Evolutionary conservation across 2,888 invertebrate genomes (phyloP), one percentile per base, ranked within the genome.

Genomic region (Urechis unicinctus): DNA sequence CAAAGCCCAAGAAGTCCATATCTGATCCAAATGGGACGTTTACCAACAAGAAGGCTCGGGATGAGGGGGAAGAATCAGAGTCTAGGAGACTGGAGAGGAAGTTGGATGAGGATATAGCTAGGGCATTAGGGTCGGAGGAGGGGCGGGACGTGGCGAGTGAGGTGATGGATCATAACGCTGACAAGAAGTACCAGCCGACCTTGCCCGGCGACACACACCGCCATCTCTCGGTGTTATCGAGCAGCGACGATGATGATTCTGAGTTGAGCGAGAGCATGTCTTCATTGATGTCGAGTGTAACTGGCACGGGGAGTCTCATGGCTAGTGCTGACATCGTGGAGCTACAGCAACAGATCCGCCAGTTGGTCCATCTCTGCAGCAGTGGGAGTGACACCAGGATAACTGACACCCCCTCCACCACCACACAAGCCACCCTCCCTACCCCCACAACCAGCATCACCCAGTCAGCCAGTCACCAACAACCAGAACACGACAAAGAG

Each of bases 31-130:
- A n/a, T n/a, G n/a, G n/a, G n/a, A 6, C 21, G 17, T 17, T 21
- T 45, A 21, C 22, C 45, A 9, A 17, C 6, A 45, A 9, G 6
- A 6, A n/a, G n/a, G 41, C 31, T 42, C 36, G 41, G n/a, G 50
- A 47, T 26, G 30, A 46, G 28, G 5, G 22, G 5, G n/a, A 24
- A 1, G n/a, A 46, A 30, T 5, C 47, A 53, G 31, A 21, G 3
- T 4, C 21, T 24, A n/a, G 22, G n/a, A 21, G 52, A 17, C 42
- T 56, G 47, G 61, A 63, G 46, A 65, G 60, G 60, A 67, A 70
- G 42, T 62, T 75, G 17, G 73, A 74, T 61, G 66, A 65, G 46
- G 74, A 74, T 59, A 74, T 75, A 17, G 69, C 70, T 2, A 59
- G 68, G 29, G 70, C 71, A 28, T 59, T 72, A 21, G 67, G 65